Conservation (phyloP, 2,888 invertebrate genomes). For the Bellardia bayeri region DNA sequence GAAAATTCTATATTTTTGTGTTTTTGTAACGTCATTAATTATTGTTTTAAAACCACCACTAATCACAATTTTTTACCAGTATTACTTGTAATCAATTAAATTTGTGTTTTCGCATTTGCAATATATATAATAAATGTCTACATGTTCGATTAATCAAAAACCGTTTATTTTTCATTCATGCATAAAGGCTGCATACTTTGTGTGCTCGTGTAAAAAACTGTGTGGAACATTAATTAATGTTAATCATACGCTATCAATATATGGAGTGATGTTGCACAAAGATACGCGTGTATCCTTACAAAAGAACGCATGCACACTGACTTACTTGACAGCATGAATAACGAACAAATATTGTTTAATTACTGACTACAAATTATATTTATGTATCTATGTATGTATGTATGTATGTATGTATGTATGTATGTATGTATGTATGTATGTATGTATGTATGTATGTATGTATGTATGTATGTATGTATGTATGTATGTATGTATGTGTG, state of each 20-base stretch:
- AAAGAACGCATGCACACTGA: too few species aligned
- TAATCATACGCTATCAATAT: slow-evolving; percentile 41
- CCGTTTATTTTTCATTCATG: not conserved
- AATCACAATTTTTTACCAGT: too few species aligned
- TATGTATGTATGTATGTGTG: not conserved
- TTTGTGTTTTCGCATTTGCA: not conserved
- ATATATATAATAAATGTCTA: not conserved
- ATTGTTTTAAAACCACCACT: too few species aligned
- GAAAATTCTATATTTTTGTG: too few species aligned
- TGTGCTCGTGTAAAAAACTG: not conserved
- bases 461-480: too few species aligned
- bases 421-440: not conserved
- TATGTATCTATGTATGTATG: too few species aligned
- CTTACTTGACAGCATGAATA: not conserved
- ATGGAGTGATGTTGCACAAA: not conserved
- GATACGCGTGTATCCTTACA: not conserved
- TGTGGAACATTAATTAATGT: slow-evolving; percentile 33
- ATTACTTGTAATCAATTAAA: too few species aligned
- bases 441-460: not conserved
- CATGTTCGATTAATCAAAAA: slow-evolving; percentile 1
- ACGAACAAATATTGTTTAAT: slow-evolving; percentile 1
- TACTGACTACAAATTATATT: slow-evolving; percentile 24
- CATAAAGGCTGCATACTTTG: not conserved
- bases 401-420: not conserved
- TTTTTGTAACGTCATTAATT: too few species aligned